Base-by-base conservation (phyloP, 2,797 vertebrate genomes). In the Chromis chromis region DNA sequence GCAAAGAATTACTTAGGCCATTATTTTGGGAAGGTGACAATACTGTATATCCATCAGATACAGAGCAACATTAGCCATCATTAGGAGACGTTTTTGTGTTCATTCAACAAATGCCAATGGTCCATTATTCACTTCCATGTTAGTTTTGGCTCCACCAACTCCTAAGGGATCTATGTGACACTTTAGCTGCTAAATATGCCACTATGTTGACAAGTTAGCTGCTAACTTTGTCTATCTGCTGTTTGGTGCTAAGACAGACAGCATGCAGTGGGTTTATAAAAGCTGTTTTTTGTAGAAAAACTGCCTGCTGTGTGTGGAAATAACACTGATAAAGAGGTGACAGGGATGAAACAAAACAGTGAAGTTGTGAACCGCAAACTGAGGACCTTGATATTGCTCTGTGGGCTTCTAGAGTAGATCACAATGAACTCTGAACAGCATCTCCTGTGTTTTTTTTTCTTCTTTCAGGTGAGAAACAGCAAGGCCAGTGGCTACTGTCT, bases 401-500 rank as follows among this genome's bases (percentile, higher is more conserved):
- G 33, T 17, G 9, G 36, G n/a, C 6, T 52, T 42, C 10, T 12
- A 12, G 10, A 36, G 11, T 36, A 3, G 0, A 3, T 42, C 24
- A 53, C 25, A 36, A 16, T 31, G 58, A 19, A 6, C 24, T 17
- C 31, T 63, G 57, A 17, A 68, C 36, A 42, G 33, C 2, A 4
- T 22, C 6, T 61, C 6, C n/a, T 70, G 12, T 72, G 46, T 28
- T 81, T 65, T 46, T 25, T 25, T 25, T 25, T n/a, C n/a, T 48
- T 83, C 27, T 86, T 74, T 53, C 33, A 99, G 98, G 97, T 99
- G 54, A 94, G 98, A 46, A 99, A 99, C 94, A 98, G 97, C 92
- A 99, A 99, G 88, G 98, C 97, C 59, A 98, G 96, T 0, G 97
- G 97, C 27, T 99, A 99, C 93, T 99, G 98, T 84, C 88, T 99